phyloP scores from a whole-genome alignment of 2,888 invertebrate genomes.

The Listrodromus nycthemerus region DNA sequence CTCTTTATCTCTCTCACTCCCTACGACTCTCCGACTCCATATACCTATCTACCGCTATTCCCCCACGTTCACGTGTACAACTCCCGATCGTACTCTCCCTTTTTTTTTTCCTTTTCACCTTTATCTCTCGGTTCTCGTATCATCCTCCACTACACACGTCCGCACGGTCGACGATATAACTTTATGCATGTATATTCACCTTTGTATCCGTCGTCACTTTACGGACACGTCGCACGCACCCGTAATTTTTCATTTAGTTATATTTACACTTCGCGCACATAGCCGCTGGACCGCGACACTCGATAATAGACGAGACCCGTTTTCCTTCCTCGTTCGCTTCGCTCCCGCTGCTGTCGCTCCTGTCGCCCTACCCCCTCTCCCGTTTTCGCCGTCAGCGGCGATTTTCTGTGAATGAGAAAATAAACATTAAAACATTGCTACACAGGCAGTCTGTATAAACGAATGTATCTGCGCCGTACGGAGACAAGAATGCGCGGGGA shows the following conservation, averaged over 20 bases:
- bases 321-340: slow-evolving; percentile 45
- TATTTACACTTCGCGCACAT: slow-evolving; percentile 67
- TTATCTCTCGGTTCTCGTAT: slow-evolving; percentile 60
- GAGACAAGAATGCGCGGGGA: slow-evolving; percentile 12
- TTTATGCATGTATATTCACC: slow-evolving; percentile 43
- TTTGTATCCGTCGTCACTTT: slow-evolving; percentile 54
- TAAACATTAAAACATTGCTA: slow-evolving; percentile 11
- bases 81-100: slow-evolving; percentile 16
- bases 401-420: slow-evolving; percentile 53
- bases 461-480: background rate
- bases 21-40: slow-evolving; percentile 5
- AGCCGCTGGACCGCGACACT: slow-evolving; percentile 50
- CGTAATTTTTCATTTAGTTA: slow-evolving; percentile 58
- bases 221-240: slow-evolving; percentile 54
- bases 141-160: slow-evolving; percentile 45
- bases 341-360: slow-evolving; percentile 1
- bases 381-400: slow-evolving; percentile 46
- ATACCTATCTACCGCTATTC: slow-evolving; percentile 38
- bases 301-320: slow-evolving; percentile 39
- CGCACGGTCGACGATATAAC: slow-evolving; percentile 45
- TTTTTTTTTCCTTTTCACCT: slow-evolving; percentile 38
- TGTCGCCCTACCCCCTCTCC: background rate
- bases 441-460: background rate
- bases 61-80: slow-evolving; percentile 29
- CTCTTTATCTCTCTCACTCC: slow-evolving; percentile 12